Conservation (phyloP, 2,888 invertebrate species). For the Gryllus longicercus region DNA sequence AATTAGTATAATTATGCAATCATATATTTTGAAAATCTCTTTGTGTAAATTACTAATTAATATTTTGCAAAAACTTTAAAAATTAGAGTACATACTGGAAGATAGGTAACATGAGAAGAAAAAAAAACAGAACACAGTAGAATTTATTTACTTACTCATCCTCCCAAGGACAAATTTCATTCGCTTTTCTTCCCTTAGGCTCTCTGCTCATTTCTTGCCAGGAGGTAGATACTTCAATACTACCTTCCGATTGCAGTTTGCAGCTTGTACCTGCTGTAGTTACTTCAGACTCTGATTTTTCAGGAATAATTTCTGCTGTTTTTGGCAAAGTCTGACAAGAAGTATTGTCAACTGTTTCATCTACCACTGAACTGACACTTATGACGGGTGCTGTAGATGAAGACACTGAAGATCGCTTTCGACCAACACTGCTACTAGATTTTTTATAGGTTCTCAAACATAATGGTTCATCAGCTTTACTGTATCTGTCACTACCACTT, state of each 20-base stretch:
- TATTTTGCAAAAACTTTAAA: not conserved
- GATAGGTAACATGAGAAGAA: too few species aligned
- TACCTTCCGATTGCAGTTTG: conserved; percentile 23
- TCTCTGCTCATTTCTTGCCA: conserved; percentile 32
- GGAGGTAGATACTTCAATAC: not conserved
- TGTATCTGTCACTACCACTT: conserved; percentile 27
- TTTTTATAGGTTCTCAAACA: conserved; percentile 35
- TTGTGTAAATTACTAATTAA: not conserved
- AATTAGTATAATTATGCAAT: too few species aligned
- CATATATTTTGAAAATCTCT: not conserved
- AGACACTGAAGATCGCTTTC: conserved; percentile 49
- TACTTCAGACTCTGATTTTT: conserved; percentile 36
- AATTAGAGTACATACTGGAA: not conserved
- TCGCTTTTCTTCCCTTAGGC: conserved; percentile 56
- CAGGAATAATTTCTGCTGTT: conserved; percentile 37
- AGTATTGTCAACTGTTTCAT: conserved; percentile 47
- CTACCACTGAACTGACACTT: conserved; percentile 69
- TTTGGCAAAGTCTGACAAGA: conserved; percentile 29
- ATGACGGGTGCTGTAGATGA: conserved; percentile 59
- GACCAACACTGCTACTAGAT: conserved; percentile 39
- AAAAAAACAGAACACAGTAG: not conserved
- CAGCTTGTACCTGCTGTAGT: conserved; percentile 26
- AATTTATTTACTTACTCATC: conserved; percentile 74
- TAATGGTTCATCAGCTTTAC: conserved; percentile 31
- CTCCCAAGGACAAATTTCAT: conserved; percentile 92